These are phyloP conservation scores for Helogale parvula DNA, from an alignment of 2,113 vertebrate species.

Conservation along the genomic window DNA sequence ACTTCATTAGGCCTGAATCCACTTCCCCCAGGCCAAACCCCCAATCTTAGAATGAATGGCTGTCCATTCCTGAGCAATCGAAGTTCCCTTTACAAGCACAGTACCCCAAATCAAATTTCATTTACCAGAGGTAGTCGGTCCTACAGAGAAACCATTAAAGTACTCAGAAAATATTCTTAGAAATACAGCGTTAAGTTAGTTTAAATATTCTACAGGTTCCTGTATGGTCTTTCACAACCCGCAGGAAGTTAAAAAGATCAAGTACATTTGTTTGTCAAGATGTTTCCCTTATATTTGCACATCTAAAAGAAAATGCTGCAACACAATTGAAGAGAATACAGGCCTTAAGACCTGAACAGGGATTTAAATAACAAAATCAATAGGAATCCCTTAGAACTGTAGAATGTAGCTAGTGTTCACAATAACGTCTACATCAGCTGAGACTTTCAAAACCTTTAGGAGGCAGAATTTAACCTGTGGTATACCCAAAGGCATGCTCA, in stretches of 20 bases:
- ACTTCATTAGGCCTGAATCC: not conserved
- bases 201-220: slow-evolving; percentile 32
- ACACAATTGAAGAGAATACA: not conserved
- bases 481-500: not conserved
- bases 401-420: not conserved
- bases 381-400: not conserved
- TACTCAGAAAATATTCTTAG: not conserved
- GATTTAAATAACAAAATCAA: not conserved
- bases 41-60: not conserved
- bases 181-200: not conserved
- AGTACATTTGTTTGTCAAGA: slow-evolving; percentile 20
- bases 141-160: not conserved
- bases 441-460: not conserved
- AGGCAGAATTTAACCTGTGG: not conserved
- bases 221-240: not conserved
- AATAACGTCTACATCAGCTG: not conserved
- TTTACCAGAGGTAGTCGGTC: not conserved
- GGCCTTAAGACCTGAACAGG: not conserved
- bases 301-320: not conserved
- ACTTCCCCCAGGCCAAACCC: not conserved
- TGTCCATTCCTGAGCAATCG: slow-evolving; percentile 13
- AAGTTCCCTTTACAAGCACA: not conserved
- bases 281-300: not conserved
- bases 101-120: not conserved
- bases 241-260: not conserved